Evolutionary conservation across 2,888 invertebrate species (phyloP).

Genomic region (Bugulina stolonifera): DNA sequence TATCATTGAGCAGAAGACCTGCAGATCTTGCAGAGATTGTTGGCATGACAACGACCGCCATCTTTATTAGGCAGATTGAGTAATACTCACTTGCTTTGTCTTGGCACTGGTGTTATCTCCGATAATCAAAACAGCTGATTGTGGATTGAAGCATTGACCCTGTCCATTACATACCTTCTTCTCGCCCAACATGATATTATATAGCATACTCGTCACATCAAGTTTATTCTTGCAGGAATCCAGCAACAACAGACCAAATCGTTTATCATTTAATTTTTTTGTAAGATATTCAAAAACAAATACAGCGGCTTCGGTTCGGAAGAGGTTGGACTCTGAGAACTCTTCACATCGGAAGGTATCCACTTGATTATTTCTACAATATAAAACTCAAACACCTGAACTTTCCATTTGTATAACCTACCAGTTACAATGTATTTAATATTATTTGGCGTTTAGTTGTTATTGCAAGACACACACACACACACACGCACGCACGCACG

Average conservation of each 20-base stretch:
- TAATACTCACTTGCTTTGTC: neutral
- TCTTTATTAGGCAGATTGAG: too few relatives aligned
- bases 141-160: neutral
- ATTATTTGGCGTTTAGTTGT: too few relatives aligned
- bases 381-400: too few relatives aligned
- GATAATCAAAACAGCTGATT: neutral
- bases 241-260: constrained; percentile 1
- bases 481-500: neutral
- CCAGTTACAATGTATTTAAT: too few relatives aligned
- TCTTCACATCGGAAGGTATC: neutral
- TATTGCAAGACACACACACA: too few relatives aligned
- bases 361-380: neutral
- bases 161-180: neutral
- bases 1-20: too few relatives aligned
- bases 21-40: too few relatives aligned
- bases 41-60: too few relatives aligned
- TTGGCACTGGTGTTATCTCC: neutral
- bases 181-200: neutral
- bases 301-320: constrained; percentile 14
- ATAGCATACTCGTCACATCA: neutral
- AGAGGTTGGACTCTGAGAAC: neutral
- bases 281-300: neutral
- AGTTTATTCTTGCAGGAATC: constrained; percentile 13
- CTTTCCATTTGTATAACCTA: too few relatives aligned
- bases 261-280: neutral